Evolutionary conservation across 2,797 vertebrate genomes (phyloP), one percentile per base, ranked within the genome.

Genomic region (Sparus aurata): DNA sequence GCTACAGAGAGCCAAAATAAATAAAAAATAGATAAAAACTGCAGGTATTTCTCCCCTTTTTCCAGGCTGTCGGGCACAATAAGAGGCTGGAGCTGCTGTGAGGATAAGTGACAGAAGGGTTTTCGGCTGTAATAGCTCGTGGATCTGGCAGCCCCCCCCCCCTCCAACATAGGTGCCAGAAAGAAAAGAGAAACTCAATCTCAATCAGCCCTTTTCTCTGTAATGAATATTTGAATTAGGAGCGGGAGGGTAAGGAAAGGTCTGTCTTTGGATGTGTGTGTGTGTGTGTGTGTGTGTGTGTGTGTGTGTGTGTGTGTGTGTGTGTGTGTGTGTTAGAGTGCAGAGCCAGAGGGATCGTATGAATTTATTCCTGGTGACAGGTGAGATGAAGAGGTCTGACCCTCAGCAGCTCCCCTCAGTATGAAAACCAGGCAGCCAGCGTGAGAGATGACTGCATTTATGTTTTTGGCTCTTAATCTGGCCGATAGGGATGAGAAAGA

Each of bases 141-240:
- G 55, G 25, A 83, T 82, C 66, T 67, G 77, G 69, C 83, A 77
- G 85, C 83, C 45, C 22, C 53, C 54, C 49, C 62, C 53, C 55
- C 67, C 47, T 54, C 49, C 60, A 53, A 54, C 71, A 46, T 34
- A 73, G 60, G 59, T 73, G 80, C 77, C 71, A 77, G 59, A 43
- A 64, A 76, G 27, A 84, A 34, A 62, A 77, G 75, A 70, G 68
- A 72, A 81, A 73, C 73, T 91, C 85, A 18, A 81, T 87, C 85
- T 87, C 82, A 86, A 91, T 91, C 86, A 85, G 75, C 62, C 63
- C 52, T 69, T 72, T 72, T 70, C 72, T 72, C 77, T 70, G 58
- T 83, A 89, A 89, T 91, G 86, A 90, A 87, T 91, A 85, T 89
- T 77, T 85, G 73, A 86, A 84, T 82, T 77, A 79, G 68, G 55